Evolutionary conservation across 2,888 invertebrate species (phyloP).

Genomic region (Apodemia mormo): DNA sequence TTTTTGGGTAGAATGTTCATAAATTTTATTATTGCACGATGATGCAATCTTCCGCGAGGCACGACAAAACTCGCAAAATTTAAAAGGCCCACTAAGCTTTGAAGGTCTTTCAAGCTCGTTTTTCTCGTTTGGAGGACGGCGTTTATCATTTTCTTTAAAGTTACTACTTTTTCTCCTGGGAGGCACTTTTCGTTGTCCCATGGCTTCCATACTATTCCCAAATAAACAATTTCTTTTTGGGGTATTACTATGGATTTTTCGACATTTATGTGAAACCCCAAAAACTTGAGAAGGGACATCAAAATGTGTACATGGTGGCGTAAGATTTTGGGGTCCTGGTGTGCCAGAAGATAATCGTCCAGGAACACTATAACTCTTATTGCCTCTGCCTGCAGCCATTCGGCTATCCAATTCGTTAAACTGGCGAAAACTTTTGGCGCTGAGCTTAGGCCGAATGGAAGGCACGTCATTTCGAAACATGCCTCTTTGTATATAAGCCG

Average conservation of each 20-base stretch:
- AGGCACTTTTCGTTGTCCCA: not conserved
- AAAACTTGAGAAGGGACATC: not conserved
- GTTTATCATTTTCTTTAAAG: not conserved
- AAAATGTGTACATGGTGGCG: not conserved
- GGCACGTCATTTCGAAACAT: too few relatives aligned
- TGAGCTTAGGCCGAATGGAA: too few relatives aligned
- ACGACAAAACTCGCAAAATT: not conserved
- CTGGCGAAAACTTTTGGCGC: too few relatives aligned
- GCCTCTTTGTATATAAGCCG: too few relatives aligned
- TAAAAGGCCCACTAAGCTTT: not conserved
- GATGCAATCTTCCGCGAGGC: too few relatives aligned
- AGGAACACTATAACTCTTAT: not conserved
- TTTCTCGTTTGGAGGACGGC: not conserved
- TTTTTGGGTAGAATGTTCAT: too few relatives aligned
- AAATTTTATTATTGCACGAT: too few relatives aligned
- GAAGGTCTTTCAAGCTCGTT: not conserved
- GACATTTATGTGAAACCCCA: not conserved
- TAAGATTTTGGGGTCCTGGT: not conserved
- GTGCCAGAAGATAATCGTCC: not conserved
- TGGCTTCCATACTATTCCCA: not conserved
- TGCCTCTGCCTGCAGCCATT: not conserved
- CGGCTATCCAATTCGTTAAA: not conserved
- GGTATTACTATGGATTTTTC: not conserved
- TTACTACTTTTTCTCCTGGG: not conserved
- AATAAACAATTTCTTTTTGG: not conserved